A percentile compares a stretch with the other conserved stretches of the same genome.
Conservation (phyloP, 2,888 invertebrate genomes). For the Pediacus dermestoides region DNA sequence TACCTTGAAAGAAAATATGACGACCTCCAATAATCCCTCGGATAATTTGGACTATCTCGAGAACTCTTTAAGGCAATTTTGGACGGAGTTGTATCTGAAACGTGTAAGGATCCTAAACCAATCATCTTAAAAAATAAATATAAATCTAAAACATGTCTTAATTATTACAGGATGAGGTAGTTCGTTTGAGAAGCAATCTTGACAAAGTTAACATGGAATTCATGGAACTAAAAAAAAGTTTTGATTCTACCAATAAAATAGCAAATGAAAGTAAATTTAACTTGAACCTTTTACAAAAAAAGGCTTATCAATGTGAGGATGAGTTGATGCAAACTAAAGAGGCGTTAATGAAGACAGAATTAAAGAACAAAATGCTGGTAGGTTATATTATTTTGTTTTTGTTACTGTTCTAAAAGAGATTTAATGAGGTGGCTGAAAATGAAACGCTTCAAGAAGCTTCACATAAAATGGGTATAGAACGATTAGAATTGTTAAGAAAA, state of each 20-base stretch:
- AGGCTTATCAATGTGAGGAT: constrained; percentile 23
- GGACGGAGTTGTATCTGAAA: constrained; percentile 38
- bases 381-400: constrained; percentile 7
- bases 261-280: constrained; percentile 30
- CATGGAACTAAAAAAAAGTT: constrained; percentile 20
- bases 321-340: constrained; percentile 26
- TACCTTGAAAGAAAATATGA: too few relatives aligned
- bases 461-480: constrained; percentile 30
- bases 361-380: constrained; percentile 31
- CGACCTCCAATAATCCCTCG: too few relatives aligned
- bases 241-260: constrained; percentile 22
- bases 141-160: too few relatives aligned
- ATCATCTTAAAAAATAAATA: too few relatives aligned
- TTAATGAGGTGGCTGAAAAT: constrained; percentile 30
- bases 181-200: constrained; percentile 26
- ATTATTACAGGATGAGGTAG: constrained; percentile 30
- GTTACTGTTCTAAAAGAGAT: not conserved
- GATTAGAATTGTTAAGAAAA: constrained; percentile 29
- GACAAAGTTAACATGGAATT: constrained; percentile 23
- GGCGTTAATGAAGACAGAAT: constrained; percentile 23
- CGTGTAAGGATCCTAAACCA: constrained; percentile 31
- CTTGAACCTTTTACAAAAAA: constrained; percentile 26
- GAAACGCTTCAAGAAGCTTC: constrained; percentile 30
- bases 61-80: constrained; percentile 30
- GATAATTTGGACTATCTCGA: constrained; percentile 28